Percentiles rank a stretch among this genome's conserved stretches.
phyloP scores from a whole-genome alignment of 2,113 vertebrate species.

The Phalacrocorax aristotelis region DNA sequence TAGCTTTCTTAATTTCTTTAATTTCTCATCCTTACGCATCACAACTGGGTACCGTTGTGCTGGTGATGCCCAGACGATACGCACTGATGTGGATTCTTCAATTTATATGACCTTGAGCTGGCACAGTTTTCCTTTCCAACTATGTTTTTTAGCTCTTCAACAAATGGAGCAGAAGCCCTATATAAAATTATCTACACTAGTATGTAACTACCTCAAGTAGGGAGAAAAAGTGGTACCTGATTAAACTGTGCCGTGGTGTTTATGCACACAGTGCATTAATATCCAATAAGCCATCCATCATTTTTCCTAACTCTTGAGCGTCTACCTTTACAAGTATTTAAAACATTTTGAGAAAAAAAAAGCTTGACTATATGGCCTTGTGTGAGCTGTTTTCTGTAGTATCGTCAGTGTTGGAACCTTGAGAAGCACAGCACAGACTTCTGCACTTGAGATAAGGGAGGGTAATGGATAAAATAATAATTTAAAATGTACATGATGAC shows the following conservation, averaged over 20 bases:
- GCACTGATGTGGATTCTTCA: rapidly evolving
- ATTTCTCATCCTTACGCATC: not conserved
- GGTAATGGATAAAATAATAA: not conserved
- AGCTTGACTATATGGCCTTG: not conserved
- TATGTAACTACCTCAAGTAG: not conserved
- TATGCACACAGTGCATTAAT: not conserved
- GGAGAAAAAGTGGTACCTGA: not conserved
- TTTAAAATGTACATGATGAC: not conserved
- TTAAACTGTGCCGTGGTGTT: not conserved
- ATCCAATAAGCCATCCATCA: not conserved
- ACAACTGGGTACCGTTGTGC: not conserved
- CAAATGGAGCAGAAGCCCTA: not conserved
- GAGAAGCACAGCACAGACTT: not conserved
- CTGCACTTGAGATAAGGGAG: not conserved
- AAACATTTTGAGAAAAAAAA: not conserved
- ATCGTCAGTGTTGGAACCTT: not conserved
- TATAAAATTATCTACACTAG: not conserved
- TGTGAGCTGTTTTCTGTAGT: not conserved
- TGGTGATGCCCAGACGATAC: not conserved
- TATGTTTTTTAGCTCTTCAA: slow-evolving; percentile 2
- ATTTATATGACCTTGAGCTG: not conserved
- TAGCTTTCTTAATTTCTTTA: not conserved
- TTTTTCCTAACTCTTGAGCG: not conserved
- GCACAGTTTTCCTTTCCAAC: not conserved
- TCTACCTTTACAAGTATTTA: not conserved